These are phyloP conservation scores for Trididemnum nubilum DNA, from an alignment of 23 tunicate genomes.

Conservation along the genomic window DNA sequence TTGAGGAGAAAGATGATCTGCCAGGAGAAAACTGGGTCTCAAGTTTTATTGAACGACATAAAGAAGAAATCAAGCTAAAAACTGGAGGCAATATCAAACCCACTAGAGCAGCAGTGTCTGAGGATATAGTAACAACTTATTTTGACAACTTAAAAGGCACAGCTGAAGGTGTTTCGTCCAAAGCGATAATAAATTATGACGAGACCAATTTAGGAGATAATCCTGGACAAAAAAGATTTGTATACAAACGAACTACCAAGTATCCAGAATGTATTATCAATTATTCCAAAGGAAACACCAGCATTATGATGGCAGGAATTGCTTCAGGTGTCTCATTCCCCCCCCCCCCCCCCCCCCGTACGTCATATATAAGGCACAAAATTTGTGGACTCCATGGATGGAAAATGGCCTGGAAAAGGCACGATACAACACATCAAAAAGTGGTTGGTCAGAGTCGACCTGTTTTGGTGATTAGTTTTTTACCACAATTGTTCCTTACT, in stretches of 20 bases:
- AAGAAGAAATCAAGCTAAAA: not conserved
- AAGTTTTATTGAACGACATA: conserved; percentile 2
- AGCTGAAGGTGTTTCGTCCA: not conserved
- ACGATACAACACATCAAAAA: conserved; percentile 2
- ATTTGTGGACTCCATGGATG: not conserved
- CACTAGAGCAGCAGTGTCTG: not conserved
- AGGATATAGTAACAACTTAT: not conserved
- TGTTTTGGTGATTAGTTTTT: not conserved
- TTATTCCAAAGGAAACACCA: not conserved
- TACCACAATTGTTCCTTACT: not conserved
- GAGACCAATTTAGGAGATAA: not conserved
- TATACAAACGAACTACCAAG: not conserved
- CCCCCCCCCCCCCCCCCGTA: too few relatives aligned
- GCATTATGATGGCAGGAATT: conserved; percentile 18
- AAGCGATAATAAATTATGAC: not conserved
- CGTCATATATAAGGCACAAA: conserved; percentile 8
- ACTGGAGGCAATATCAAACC: not conserved
- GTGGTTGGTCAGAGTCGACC: conserved; percentile 4
- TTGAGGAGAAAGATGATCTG: not conserved
- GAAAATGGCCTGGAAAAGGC: conserved; percentile 8
- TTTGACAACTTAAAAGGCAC: not conserved
- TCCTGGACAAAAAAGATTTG: not conserved
- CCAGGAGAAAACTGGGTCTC: conserved; percentile 6
- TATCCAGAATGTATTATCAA: not conserved
- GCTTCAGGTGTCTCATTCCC: not conserved